phyloP scores from a whole-genome alignment of 2,888 invertebrate genomes.

The Aspidiotus rigidus region DNA sequence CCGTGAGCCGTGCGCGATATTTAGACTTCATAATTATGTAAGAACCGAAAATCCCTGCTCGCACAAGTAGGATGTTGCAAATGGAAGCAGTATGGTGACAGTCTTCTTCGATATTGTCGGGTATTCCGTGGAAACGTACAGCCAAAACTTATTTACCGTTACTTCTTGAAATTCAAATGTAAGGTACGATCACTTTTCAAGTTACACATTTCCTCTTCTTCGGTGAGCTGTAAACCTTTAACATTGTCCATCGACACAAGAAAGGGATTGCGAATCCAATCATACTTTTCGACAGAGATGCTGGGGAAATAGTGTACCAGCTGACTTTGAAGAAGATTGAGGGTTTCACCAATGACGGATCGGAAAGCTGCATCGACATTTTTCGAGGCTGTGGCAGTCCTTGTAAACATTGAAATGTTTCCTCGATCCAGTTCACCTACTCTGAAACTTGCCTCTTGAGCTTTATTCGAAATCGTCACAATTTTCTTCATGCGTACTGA shows the following conservation, averaged over 20 bases:
- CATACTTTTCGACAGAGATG: too few relatives aligned
- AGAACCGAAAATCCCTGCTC: too few relatives aligned
- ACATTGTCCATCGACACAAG: conserved; percentile 4
- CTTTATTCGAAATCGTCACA: conserved; percentile 20
- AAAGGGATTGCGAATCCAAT: conserved; percentile 21
- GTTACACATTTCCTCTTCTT: conserved; percentile 10
- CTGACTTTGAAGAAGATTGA: conserved; percentile 21
- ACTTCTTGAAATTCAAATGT: conserved; percentile 24
- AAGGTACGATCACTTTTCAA: conserved; percentile 18
- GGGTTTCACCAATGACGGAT: not conserved
- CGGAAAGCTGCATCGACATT: too few relatives aligned
- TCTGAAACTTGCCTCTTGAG: conserved; percentile 20
- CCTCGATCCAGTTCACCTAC: conserved; percentile 17
- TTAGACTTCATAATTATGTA: too few relatives aligned
- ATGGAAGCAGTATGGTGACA: too few relatives aligned
- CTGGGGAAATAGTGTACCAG: conserved; percentile 17
- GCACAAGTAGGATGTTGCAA: too few relatives aligned
- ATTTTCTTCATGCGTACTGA: conserved; percentile 36
- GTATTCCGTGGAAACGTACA: too few relatives aligned
- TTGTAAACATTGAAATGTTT: conserved; percentile 7
- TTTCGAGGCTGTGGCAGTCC: conserved; percentile 14
- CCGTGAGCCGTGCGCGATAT: too few relatives aligned
- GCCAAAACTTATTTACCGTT: too few relatives aligned
- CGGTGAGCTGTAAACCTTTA: conserved; percentile 11
- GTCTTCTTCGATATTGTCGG: too few relatives aligned